phyloP scores from a whole-genome alignment of 2,888 invertebrate genomes.

The Troides helena region DNA sequence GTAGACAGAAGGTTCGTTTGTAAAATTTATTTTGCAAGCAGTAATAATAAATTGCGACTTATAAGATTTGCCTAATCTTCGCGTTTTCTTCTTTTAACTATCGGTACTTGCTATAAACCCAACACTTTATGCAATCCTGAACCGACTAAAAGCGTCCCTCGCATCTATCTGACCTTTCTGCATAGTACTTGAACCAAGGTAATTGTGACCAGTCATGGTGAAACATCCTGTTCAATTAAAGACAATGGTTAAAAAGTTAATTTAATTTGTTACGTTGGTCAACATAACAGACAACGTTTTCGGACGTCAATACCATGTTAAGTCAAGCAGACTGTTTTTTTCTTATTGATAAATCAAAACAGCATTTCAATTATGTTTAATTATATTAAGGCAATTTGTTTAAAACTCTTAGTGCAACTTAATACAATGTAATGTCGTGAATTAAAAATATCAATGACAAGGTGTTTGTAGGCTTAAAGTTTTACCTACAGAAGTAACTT shows the following conservation, averaged over 20 bases:
- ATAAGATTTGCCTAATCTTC: too few relatives aligned
- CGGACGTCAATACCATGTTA: neutral
- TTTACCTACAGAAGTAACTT: neutral
- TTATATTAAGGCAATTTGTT: too few relatives aligned
- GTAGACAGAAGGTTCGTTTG: too few relatives aligned
- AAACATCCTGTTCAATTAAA: constrained; percentile 15
- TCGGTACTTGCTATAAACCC: neutral
- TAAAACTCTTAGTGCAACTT: too few relatives aligned
- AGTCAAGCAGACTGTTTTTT: too few relatives aligned
- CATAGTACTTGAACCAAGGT: constrained; percentile 4
- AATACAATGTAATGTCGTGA: neutral
- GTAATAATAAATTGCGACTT: too few relatives aligned
- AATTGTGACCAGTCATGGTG: constrained; percentile 11
- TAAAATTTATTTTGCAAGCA: too few relatives aligned
- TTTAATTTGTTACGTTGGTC: neutral
- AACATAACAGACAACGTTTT: neutral
- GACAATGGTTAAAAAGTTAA: constrained; percentile 2
- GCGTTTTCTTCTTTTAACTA: neutral
- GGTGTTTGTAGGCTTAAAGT: neutral
- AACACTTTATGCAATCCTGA: neutral
- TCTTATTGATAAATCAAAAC: too few relatives aligned
- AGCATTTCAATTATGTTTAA: too few relatives aligned
- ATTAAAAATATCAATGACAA: neutral
- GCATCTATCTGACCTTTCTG: constrained; percentile 17
- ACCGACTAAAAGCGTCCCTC: constrained; percentile 6